Conservation (phyloP, 2,113 vertebrate genomes). For the Brachypodius melanocephalos region DNA sequence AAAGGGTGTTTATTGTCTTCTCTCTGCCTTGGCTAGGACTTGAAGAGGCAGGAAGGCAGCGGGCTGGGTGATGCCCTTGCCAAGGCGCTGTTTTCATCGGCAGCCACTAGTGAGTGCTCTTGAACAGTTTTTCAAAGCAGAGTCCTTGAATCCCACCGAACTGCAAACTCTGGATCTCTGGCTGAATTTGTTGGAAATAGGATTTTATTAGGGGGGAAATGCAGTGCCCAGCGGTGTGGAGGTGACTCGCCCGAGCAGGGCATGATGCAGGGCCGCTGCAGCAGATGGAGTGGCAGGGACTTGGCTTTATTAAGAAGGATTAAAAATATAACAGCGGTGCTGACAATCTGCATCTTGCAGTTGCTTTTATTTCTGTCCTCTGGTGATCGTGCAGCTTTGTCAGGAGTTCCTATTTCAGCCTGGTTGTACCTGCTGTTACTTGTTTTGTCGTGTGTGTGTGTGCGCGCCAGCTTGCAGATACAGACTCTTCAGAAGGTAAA, state of each 20-base stretch:
- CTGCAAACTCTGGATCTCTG: constrained; percentile 36
- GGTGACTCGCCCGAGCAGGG: background rate
- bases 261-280: fast-evolving
- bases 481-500: background rate
- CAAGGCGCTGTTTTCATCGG: constrained; percentile 73
- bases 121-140: constrained; percentile 81
- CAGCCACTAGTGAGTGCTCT: constrained; percentile 90
- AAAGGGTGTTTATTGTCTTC: constrained; percentile 9
- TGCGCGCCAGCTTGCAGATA: background rate
- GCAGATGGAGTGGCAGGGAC: background rate
- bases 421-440: background rate
- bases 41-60: background rate
- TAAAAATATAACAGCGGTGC: background rate
- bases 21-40: background rate
- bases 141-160: constrained; percentile 36
- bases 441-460: background rate
- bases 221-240: constrained; percentile 13
- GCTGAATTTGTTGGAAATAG: constrained; percentile 55
- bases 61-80: background rate
- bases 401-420: background rate
- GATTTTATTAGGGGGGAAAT: constrained; percentile 45
- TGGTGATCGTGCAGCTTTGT: background rate
- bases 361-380: background rate
- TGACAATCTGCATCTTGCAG: background rate
- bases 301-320: background rate